Percentiles rank a stretch among this genome's conserved stretches.
These are phyloP conservation scores for Ceratothoa steindachneri DNA, from an alignment of 2,888 invertebrate species.

Conservation along the genomic window DNA sequence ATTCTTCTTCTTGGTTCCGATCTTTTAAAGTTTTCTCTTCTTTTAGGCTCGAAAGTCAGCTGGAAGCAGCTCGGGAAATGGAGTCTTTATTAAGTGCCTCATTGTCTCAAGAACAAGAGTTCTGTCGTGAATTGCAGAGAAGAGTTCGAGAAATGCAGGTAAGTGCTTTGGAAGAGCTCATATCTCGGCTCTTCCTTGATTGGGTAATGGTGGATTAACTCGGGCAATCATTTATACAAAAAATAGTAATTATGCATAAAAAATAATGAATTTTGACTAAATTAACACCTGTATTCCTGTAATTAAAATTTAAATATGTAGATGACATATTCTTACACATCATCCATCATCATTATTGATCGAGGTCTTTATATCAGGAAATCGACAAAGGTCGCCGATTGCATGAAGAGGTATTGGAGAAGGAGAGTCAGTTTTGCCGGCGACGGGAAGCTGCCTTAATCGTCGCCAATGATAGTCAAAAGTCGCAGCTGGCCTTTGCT, in stretches of 20 bases:
- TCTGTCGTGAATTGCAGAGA: constrained; percentile 42
- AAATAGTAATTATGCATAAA: too few species aligned
- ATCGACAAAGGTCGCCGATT: constrained; percentile 28
- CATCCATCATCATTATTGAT: too few species aligned
- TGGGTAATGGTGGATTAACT: too few species aligned
- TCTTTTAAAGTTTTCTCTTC: not conserved
- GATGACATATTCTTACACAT: too few species aligned
- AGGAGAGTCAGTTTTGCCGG: constrained; percentile 23
- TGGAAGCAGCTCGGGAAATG: constrained; percentile 46
- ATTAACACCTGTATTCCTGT: too few species aligned
- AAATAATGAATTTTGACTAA: too few species aligned
- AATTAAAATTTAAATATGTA: too few species aligned
- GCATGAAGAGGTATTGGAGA: constrained; percentile 25
- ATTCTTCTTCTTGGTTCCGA: too few species aligned
- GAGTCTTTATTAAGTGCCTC: constrained; percentile 43
- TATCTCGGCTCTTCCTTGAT: not conserved
- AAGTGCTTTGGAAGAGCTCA: not conserved
- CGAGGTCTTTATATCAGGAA: not conserved
- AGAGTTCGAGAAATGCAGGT: constrained; percentile 44
- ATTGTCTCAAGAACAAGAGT: constrained; percentile 44
- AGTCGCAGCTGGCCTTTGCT: constrained; percentile 34
- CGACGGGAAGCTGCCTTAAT: constrained; percentile 19
- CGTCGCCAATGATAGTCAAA: constrained; percentile 23
- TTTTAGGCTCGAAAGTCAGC: constrained; percentile 41
- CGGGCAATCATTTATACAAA: too few species aligned